Evolutionary conservation across 2,888 invertebrate genomes (phyloP).

Genomic region (Ophion costatus): DNA sequence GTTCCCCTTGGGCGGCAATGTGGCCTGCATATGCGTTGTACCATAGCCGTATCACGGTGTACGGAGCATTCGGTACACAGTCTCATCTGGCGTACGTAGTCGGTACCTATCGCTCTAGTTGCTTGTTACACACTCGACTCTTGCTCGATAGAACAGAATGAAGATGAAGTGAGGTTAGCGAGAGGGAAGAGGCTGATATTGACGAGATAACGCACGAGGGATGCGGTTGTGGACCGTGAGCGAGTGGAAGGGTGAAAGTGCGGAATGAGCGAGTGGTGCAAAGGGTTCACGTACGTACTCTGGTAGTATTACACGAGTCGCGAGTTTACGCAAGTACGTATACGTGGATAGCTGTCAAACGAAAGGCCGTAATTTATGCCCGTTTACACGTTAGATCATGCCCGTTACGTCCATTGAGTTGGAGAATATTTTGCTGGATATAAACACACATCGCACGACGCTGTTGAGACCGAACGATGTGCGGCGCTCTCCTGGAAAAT

Average conservation of each 20-base stretch:
- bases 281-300: conserved; percentile 20
- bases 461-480: conserved; percentile 34
- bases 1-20: conserved; percentile 6
- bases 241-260: conserved; percentile 50
- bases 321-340: conserved; percentile 6
- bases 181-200: conserved; percentile 28
- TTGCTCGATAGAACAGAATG: conserved; percentile 48
- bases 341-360: neutral
- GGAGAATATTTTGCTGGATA: neutral
- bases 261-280: conserved; percentile 48
- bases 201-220: conserved; percentile 53
- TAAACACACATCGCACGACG: conserved; percentile 11
- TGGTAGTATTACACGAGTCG: conserved; percentile 1
- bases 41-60: conserved; percentile 13
- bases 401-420: conserved; percentile 10
- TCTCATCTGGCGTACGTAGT: conserved; percentile 19
- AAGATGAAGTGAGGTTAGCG: conserved; percentile 35
- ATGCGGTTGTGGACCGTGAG: conserved; percentile 44
- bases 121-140: conserved; percentile 36
- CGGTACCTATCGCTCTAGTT: conserved; percentile 31
- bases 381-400: conserved; percentile 17
- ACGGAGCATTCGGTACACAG: conserved; percentile 13
- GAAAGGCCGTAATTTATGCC: conserved; percentile 2
- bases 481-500: conserved; percentile 58
- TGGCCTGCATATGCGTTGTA: neutral